Percentiles rank a stretch among this genome's conserved stretches.
Conservation (phyloP, 2,888 invertebrate genomes). For the Caenorhabditis wallacei region DNA sequence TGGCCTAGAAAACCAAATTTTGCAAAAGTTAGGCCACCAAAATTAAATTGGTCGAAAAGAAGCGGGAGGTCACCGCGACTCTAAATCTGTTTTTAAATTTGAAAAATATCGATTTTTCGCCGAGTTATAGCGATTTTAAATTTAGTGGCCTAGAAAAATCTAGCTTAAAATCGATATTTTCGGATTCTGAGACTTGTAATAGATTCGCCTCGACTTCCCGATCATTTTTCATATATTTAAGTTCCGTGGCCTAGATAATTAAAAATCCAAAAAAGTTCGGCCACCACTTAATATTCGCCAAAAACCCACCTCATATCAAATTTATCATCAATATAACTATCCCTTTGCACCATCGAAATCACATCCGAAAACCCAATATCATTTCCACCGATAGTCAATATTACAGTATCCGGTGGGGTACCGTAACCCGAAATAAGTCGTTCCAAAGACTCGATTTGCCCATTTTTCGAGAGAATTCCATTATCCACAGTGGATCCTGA, state of each 20-base stretch:
- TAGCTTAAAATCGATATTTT: no score
- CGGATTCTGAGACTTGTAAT: neutral
- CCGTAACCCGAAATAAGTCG: constrained; percentile 51
- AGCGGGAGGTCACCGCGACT: neutral
- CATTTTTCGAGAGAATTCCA: constrained; percentile 70
- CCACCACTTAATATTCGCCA: no score
- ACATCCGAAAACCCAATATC: constrained; percentile 81
- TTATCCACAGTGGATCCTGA: constrained; percentile 76
- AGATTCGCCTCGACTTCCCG: no score
- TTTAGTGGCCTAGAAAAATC: no score
- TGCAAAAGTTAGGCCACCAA: neutral
- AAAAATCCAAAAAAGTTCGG: no score
- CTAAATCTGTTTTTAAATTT: no score
- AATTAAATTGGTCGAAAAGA: neutral
- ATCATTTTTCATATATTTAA: no score
- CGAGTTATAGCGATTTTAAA: no score
- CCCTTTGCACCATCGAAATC: constrained; percentile 69
- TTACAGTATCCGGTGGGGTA: constrained; percentile 73
- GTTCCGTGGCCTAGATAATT: no score
- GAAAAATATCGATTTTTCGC: no score
- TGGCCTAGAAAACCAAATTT: neutral
- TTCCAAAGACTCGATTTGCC: constrained; percentile 59
- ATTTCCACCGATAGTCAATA: constrained; percentile 80
- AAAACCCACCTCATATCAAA: constrained; percentile 59
- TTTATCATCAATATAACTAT: constrained; percentile 34